These are phyloP conservation scores for Lagenorhynchus albirostris DNA, from an alignment of 2,113 vertebrate genomes.

Conservation along the genomic window DNA sequence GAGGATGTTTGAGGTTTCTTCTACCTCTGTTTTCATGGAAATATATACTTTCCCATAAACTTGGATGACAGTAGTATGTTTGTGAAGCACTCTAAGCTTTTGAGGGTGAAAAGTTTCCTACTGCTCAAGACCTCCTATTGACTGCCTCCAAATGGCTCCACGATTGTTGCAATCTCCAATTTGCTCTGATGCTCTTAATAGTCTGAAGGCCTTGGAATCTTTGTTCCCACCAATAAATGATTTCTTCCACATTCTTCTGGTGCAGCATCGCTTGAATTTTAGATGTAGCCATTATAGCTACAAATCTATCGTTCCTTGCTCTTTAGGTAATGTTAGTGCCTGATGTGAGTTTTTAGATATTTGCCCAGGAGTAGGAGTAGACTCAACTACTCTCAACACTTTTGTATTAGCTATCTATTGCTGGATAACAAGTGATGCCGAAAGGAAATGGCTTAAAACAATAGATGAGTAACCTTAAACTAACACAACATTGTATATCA, in stretches of 20 bases:
- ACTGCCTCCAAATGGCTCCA: background rate
- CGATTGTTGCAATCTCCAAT: background rate
- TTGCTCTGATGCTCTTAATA: background rate
- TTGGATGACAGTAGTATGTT: background rate
- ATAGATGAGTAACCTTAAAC: background rate
- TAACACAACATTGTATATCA: background rate
- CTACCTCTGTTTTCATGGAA: slow-evolving; percentile 32
- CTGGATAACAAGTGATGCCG: background rate
- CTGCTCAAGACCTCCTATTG: slow-evolving; percentile 17
- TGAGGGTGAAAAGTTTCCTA: background rate
- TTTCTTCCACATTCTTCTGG: slow-evolving; percentile 3
- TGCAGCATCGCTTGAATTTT: background rate
- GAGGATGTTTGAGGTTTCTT: background rate
- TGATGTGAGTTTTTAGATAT: background rate
- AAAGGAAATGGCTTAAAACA: background rate
- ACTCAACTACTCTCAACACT: background rate
- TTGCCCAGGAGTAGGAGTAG: background rate
- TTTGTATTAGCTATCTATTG: background rate
- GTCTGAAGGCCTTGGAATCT: background rate
- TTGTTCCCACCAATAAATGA: slow-evolving; percentile 14
- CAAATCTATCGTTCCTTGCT: background rate
- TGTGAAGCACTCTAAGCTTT: background rate
- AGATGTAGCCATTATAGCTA: background rate
- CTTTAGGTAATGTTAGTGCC: background rate
- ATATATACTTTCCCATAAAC: slow-evolving; percentile 34